phyloP scores from a whole-genome alignment of 1,140 invertebrate species.

The Zaprionus tsacasi region DNA sequence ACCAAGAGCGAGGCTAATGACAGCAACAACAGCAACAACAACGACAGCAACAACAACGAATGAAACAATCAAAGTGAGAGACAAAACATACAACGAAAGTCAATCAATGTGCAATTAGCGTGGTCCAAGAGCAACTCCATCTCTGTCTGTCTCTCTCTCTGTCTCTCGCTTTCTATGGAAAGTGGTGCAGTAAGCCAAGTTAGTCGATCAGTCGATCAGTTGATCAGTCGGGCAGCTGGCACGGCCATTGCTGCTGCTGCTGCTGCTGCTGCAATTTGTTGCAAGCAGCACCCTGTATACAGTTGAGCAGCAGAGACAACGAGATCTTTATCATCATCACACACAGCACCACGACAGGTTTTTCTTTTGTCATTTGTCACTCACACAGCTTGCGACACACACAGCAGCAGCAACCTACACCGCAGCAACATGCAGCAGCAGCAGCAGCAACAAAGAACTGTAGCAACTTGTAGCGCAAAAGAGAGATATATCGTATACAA shows the following conservation, averaged over 20 bases:
- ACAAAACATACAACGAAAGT: constrained; percentile 60
- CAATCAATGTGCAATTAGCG: constrained; percentile 76
- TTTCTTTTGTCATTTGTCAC: constrained; percentile 84
- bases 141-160: not conserved
- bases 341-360: constrained; percentile 80
- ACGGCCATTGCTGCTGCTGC: not conserved
- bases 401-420: constrained; percentile 43
- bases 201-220: constrained; percentile 14
- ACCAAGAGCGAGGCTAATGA: constrained; percentile 19
- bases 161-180: constrained; percentile 64
- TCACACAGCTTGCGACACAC: constrained; percentile 82
- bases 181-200: constrained; percentile 74
- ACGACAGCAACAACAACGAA: not conserved
- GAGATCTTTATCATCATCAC: constrained; percentile 81
- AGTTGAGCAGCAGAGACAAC: constrained; percentile 26
- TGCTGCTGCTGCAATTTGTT: constrained; percentile 72
- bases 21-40: not conserved
- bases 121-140: constrained; percentile 27
- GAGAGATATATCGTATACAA: constrained; percentile 32
- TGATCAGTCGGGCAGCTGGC: too few relatives aligned
- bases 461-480: constrained; percentile 72
- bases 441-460: constrained; percentile 65
- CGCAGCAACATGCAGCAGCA: constrained; percentile 30
- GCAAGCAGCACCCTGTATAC: constrained; percentile 69
- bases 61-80: constrained; percentile 10